Base-by-base conservation (phyloP, 2,797 vertebrate species). In the Nothura maculosa region DNA sequence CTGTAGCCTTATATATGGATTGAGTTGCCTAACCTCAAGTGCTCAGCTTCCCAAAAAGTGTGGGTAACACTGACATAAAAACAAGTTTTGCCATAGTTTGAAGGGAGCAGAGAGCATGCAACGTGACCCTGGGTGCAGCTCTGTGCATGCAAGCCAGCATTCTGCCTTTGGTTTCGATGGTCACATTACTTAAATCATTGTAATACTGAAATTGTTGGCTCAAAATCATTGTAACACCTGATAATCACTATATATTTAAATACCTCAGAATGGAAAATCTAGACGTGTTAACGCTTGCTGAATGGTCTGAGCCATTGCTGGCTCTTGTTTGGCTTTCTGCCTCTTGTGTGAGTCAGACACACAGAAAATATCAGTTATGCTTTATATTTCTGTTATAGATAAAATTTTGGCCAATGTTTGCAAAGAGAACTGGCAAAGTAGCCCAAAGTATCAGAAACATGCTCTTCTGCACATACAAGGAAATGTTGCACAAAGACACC, bases 131-230 rank as follows among this genome's bases (percentile, higher is more conserved):
- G 45, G 64, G 21, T 57, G 72, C 48, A 89, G 63, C 20, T 38
- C 9, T 1, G 12, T 30, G 42, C 0, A 0, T 9, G 55, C 0
- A 9, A 70, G 0, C 60, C 34, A 0, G 0, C 43, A 66, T 60
- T 83, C 90, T 92, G 78, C 83, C 47, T 77, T 84, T 1, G 0
- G 48, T 77, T 50, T 40, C 60, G 62, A 48, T 45, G 73, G 13
- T 36, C 60, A 12, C n/a, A 45, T 72, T 50, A 66, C 70, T 64
- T 81, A 55, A 7, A 83, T 25, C 1, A 4, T 24, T 74, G 45
- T 40, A 34, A 9, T 6, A 55, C 36, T 0, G 6, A 72, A 30
- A 30, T 24, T 1, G 4, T 52, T 81, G 40, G 17, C 47, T 89
- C 40, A 19, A 93, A 87, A 55, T 66, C 6, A 5, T 85, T 66